phyloP scores from a whole-genome alignment of 2,888 invertebrate genomes.

The Oscheius sp. region DNA sequence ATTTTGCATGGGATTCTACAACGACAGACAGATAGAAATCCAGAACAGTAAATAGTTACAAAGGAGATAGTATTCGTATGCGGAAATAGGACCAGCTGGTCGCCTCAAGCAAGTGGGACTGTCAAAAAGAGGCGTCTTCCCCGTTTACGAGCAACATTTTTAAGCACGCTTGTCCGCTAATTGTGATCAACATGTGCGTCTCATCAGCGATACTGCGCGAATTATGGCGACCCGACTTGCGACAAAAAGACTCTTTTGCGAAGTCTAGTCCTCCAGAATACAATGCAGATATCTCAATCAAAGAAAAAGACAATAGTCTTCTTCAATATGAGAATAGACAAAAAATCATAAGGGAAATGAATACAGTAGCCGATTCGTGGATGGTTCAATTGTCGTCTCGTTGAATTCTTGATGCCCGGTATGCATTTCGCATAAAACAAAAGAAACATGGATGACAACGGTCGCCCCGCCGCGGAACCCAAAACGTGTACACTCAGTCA shows the following conservation, averaged over 20 bases:
- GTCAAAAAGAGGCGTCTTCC: constrained; percentile 23
- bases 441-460: constrained; percentile 18
- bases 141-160: constrained; percentile 34
- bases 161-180: constrained; percentile 35
- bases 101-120: background rate
- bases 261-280: background rate
- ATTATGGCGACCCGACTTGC: constrained; percentile 34
- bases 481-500: constrained; percentile 17
- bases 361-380: constrained; percentile 27
- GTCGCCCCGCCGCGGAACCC: constrained; percentile 32
- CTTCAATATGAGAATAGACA: background rate
- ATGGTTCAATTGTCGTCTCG: constrained; percentile 7
- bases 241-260: constrained; percentile 29
- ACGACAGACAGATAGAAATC: background rate
- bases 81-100: constrained; percentile 19
- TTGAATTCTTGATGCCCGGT: constrained; percentile 18
- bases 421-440: constrained; percentile 31
- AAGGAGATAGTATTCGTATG: background rate
- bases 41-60: background rate
- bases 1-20: constrained; percentile 5
- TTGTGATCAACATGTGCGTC: constrained; percentile 38
- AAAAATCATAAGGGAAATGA: background rate
- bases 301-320: background rate
- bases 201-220: constrained; percentile 35
- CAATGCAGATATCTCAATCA: constrained; percentile 1